Evolutionary conservation across 2,888 invertebrate species (phyloP).

Genomic region (Mylabris sibirica): DNA sequence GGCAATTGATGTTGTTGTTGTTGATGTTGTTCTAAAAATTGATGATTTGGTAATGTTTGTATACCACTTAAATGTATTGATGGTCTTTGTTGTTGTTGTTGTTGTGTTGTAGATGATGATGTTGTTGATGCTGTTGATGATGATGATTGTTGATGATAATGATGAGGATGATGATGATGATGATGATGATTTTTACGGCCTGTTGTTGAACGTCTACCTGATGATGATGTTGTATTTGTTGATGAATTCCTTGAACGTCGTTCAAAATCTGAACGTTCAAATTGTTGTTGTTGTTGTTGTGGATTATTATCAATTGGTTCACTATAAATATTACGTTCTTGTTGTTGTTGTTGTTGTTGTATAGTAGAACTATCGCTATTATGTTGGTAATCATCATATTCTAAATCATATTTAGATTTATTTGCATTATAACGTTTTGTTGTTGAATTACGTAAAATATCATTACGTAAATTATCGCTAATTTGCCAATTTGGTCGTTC

Average conservation of each 20-base stretch:
- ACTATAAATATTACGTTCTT: conserved; percentile 64
- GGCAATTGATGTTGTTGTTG: conserved; percentile 68
- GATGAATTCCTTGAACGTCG: conserved; percentile 58
- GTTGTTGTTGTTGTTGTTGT: conserved; percentile 64
- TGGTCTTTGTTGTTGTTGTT: conserved; percentile 36
- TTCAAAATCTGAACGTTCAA: conserved; percentile 68
- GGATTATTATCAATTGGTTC: conserved; percentile 58
- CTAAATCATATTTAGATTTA: conserved; percentile 57
- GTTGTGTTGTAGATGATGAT: neutral
- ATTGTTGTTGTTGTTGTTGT: conserved; percentile 61
- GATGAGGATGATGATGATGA: conserved; percentile 52
- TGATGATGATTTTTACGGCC: conserved; percentile 57
- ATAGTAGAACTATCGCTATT: conserved; percentile 45
- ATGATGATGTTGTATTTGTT: conserved; percentile 45
- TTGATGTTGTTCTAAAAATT: conserved; percentile 65
- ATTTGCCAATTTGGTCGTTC: conserved; percentile 64
- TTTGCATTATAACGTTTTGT: neutral
- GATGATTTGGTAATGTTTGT: conserved; percentile 67
- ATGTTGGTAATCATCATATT: conserved; percentile 55
- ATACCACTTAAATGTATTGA: conserved; percentile 63
- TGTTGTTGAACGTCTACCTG: conserved; percentile 56
- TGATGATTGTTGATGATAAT: too few species aligned
- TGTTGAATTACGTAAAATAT: neutral
- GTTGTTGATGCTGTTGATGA: neutral
- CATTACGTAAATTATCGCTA: neutral